Conservation (phyloP, 2,888 invertebrate genomes). For the Acholoe squamosa region DNA sequence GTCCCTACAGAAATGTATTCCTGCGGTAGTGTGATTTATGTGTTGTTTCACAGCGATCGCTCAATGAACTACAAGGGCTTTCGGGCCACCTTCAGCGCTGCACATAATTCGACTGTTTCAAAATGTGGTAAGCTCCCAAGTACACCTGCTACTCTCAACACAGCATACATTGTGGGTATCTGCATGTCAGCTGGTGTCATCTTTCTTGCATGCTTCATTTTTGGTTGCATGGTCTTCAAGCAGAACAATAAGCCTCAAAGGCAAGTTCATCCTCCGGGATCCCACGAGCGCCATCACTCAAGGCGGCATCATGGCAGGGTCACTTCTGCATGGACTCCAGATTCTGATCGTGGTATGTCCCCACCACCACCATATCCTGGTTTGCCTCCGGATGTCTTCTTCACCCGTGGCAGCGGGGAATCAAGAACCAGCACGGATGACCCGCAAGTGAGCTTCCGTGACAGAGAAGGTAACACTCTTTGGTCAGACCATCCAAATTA, state of each 20-base stretch:
- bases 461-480: background rate
- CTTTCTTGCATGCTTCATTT: background rate
- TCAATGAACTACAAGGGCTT: background rate
- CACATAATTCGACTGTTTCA: background rate
- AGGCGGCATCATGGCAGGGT: background rate
- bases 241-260: background rate
- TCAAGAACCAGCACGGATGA: background rate
- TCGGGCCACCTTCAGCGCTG: background rate
- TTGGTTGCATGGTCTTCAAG: background rate
- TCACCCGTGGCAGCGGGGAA: background rate
- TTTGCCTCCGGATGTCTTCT: background rate
- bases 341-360: background rate
- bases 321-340: background rate
- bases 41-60: background rate
- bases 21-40: background rate
- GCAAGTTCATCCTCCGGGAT: background rate
- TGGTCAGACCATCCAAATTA: background rate
- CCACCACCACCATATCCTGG: slow-evolving; percentile 12
- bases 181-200: background rate
- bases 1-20: background rate
- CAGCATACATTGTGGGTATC: background rate
- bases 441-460: background rate
- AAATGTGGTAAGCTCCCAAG: background rate
- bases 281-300: background rate
- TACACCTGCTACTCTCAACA: background rate